These are phyloP conservation scores for Amphimallon solstitiale DNA, from an alignment of 2,888 invertebrate species.

Conservation along the genomic window DNA sequence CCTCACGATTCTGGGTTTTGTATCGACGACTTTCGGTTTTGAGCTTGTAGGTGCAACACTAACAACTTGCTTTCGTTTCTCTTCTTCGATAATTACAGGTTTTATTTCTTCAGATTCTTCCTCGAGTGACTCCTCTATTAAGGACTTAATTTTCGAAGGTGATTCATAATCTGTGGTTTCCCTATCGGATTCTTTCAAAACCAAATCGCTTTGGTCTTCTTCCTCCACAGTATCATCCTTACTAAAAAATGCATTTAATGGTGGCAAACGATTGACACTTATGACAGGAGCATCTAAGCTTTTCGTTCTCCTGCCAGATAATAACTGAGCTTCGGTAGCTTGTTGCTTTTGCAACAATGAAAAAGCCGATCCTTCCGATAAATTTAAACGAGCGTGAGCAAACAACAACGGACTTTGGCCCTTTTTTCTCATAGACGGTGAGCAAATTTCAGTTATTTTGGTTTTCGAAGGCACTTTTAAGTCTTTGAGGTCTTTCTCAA, in stretches of 20 bases:
- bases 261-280: conserved; percentile 80
- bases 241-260: conserved; percentile 87
- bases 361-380: conserved; percentile 86
- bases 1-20: conserved; percentile 35
- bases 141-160: conserved; percentile 32
- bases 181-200: conserved; percentile 64
- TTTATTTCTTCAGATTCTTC: conserved; percentile 63
- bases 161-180: conserved; percentile 39
- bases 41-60: background rate
- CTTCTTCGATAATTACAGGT: conserved; percentile 64
- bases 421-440: conserved; percentile 73
- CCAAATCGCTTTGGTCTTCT: conserved; percentile 63
- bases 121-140: conserved; percentile 43
- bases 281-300: conserved; percentile 87
- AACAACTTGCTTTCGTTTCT: conserved; percentile 26
- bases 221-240: conserved; percentile 89
- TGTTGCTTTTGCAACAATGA: conserved; percentile 79
- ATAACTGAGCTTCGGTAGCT: conserved; percentile 76
- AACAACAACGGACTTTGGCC: conserved; percentile 83
- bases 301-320: conserved; percentile 80
- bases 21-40: background rate
- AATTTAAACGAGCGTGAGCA: conserved; percentile 80
- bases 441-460: conserved; percentile 73
- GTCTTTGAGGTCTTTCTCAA: conserved; percentile 60
- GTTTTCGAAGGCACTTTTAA: conserved; percentile 63